phyloP scores from a whole-genome alignment of 1,140 invertebrate genomes.

The Leptoteleia sp. region DNA sequence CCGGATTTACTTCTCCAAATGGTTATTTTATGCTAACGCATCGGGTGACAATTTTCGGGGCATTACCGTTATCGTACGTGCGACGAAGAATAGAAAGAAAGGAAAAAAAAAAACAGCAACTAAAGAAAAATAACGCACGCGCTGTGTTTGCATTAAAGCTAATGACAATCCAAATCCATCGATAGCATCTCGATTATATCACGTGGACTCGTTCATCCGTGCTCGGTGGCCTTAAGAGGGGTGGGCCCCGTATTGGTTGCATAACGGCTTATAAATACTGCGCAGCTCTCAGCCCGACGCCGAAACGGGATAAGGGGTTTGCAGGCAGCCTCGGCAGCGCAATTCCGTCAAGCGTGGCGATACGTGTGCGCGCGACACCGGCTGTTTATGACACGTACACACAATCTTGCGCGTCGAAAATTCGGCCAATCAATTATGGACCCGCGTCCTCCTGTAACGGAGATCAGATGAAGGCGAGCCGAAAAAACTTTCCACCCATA shows the following conservation, averaged over 20 bases:
- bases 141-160: conserved; percentile 65
- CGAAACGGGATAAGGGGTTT: conserved; percentile 61
- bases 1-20: too few species aligned
- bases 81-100: too few species aligned
- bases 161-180: conserved; percentile 73
- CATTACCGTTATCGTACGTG: too few species aligned
- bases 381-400: conserved; percentile 63
- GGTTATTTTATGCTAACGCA: too few species aligned
- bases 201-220: conserved; percentile 68
- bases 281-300: conserved; percentile 57
- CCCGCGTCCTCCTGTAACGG: conserved; percentile 76
- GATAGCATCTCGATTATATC: conserved; percentile 75
- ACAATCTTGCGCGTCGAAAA: conserved; percentile 66
- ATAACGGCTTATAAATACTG: conserved; percentile 71
- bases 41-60: too few species aligned
- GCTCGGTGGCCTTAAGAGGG: conserved; percentile 65
- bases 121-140: too few species aligned
- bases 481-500: conserved; percentile 69
- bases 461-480: conserved; percentile 72
- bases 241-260: conserved; percentile 66
- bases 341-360: conserved; percentile 58
- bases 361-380: conserved; percentile 60
- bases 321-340: conserved; percentile 43
- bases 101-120: too few species aligned
- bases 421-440: conserved; percentile 78